Evolutionary conservation across 2,797 vertebrate species (phyloP).

Genomic region (Lacerta agilis): DNA sequence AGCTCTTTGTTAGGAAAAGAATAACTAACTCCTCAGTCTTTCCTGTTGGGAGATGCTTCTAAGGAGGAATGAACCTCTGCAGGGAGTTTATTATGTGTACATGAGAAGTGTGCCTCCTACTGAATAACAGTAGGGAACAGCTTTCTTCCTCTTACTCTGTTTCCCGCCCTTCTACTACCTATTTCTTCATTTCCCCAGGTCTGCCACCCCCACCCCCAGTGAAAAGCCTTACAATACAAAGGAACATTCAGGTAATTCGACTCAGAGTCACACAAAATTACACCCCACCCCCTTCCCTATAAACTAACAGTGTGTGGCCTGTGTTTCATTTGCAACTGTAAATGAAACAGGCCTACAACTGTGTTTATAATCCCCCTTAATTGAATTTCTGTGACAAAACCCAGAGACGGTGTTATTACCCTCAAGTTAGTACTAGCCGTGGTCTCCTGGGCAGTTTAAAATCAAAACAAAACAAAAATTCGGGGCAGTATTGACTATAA

Average conservation of each 20-base stretch:
- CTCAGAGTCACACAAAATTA: conserved; percentile 44
- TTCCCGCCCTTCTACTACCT: conserved; percentile 14
- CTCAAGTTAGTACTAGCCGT: conserved; percentile 67
- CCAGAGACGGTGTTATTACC: conserved; percentile 74
- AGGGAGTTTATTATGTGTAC: conserved; percentile 64
- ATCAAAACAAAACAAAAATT: conserved; percentile 22
- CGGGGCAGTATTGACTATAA: conserved; percentile 50
- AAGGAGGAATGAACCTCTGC: conserved; percentile 60
- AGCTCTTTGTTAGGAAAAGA: conserved; percentile 50
- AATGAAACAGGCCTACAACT: conserved; percentile 76
- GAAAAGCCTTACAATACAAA: conserved; percentile 58
- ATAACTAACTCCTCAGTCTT: conserved; percentile 43
- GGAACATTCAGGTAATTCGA: conserved; percentile 59
- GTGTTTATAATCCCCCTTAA: conserved; percentile 76
- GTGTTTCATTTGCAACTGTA: conserved; percentile 76
- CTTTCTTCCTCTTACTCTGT: conserved; percentile 50
- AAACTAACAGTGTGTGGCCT: conserved; percentile 75
- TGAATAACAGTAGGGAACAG: conserved; percentile 51
- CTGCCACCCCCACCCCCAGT: conserved; percentile 1
- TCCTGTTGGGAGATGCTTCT: conserved; percentile 45
- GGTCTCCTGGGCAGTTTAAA: conserved; percentile 68
- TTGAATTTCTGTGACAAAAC: conserved; percentile 77
- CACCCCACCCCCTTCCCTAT: conserved; percentile 54
- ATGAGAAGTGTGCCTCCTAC: conserved; percentile 49
- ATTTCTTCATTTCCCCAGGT: conserved; percentile 54